Percentiles rank a stretch among this genome's conserved stretches.
Conservation (phyloP, 2,797 vertebrate species). For the Potorous gilbertii region DNA sequence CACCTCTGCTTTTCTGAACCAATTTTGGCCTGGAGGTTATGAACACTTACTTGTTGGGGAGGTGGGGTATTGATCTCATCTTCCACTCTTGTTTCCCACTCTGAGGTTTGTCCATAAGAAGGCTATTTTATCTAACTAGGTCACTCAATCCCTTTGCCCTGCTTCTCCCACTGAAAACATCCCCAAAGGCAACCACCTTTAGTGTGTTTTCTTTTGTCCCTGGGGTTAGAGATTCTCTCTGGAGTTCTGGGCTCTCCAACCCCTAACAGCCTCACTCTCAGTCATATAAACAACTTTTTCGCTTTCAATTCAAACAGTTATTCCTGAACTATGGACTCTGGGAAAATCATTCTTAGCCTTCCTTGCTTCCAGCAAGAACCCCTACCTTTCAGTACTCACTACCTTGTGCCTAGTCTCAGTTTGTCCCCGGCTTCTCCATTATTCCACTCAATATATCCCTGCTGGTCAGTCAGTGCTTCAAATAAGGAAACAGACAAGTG, state of each 20-base stretch:
- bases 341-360: neutral
- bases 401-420: neutral
- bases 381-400: neutral
- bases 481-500: neutral
- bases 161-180: neutral
- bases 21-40: neutral
- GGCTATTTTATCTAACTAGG: neutral
- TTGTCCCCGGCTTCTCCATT: neutral
- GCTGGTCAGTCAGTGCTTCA: neutral
- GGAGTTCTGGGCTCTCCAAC: neutral
- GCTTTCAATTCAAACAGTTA: neutral
- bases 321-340: neutral
- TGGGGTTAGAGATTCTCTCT: neutral
- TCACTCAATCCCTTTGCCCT: neutral
- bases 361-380: neutral
- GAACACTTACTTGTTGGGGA: neutral
- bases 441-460: neutral
- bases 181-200: neutral
- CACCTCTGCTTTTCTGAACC: neutral
- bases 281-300: neutral
- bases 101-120: neutral
- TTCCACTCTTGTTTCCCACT: neutral
- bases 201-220: neutral
- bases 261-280: accelerated
- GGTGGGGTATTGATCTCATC: neutral